phyloP scores from a whole-genome alignment of 2,797 vertebrate genomes.

The Chiropotes sagulatus region DNA sequence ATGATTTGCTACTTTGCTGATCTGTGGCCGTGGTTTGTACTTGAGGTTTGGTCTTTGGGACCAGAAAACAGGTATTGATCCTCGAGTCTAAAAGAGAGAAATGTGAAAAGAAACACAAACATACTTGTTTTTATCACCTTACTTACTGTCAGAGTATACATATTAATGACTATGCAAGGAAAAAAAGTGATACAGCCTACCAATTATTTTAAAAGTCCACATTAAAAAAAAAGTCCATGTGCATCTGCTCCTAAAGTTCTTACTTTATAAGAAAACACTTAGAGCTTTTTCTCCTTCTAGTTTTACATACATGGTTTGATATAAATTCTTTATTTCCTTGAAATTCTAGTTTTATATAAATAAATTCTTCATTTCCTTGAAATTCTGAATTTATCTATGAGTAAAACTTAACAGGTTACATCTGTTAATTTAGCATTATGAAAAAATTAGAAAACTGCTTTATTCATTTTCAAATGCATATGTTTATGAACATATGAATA shows the following conservation, averaged over 20 bases:
- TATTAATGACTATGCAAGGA: not conserved
- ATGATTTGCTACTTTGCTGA: conserved; percentile 95
- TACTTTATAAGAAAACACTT: not conserved
- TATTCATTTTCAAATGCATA: not conserved
- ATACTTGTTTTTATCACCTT: not conserved
- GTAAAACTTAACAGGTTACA: not conserved
- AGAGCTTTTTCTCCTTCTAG: not conserved
- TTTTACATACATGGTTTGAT: not conserved
- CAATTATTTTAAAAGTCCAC: not conserved
- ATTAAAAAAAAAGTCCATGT: not conserved
- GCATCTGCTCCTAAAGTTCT: not conserved
- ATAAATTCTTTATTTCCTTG: not conserved
- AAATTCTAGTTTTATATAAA: conserved; percentile 12
- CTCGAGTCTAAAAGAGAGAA: conserved; percentile 89
- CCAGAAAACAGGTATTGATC: conserved; percentile 98
- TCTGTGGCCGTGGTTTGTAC: conserved; percentile 97
- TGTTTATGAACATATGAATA: not conserved
- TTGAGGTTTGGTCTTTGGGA: conserved; percentile 97
- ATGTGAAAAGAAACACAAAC: not conserved
- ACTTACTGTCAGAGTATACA: not conserved
- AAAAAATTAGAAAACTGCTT: not conserved
- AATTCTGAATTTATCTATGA: conserved; percentile 32
- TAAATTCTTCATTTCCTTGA: not conserved
- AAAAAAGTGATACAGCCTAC: not conserved
- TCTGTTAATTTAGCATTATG: not conserved